Percentiles rank a stretch among this genome's conserved stretches.
These are phyloP conservation scores for Saimiri boliviensis DNA, from an alignment of 2,113 vertebrate species.

Conservation along the genomic window DNA sequence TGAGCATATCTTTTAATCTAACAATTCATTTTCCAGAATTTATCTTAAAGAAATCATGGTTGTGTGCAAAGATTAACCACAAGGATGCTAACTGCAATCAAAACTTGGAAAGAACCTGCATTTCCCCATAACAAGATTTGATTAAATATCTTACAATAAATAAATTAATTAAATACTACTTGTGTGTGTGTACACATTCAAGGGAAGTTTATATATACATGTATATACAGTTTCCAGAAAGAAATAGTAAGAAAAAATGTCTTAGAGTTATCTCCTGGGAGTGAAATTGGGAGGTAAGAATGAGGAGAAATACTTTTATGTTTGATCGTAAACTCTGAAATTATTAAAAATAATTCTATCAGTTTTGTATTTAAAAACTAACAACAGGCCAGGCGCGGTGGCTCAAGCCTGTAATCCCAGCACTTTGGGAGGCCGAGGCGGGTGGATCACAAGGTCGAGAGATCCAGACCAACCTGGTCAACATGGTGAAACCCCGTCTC, in stretches of 20 bases:
- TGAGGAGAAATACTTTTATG: background rate
- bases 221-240: background rate
- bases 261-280: background rate
- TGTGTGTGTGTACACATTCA: background rate
- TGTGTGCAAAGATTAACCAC: background rate
- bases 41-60: background rate
- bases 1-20: background rate
- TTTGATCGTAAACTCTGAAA: background rate
- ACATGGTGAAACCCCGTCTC: no score
- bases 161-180: background rate
- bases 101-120: constrained; percentile 46
- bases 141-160: background rate
- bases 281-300: background rate
- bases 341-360: background rate
- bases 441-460: no score
- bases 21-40: background rate
- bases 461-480: no score
- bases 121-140: constrained; percentile 34
- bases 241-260: background rate
- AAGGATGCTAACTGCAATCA: background rate
- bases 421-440: no score
- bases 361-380: background rate
- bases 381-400: no score
- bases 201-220: background rate
- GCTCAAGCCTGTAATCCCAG: no score